A percentile compares a stretch with the other conserved stretches of the same genome.
Conservation (phyloP, 1,140 invertebrate genomes). For the Oedothorax gibbosus region DNA sequence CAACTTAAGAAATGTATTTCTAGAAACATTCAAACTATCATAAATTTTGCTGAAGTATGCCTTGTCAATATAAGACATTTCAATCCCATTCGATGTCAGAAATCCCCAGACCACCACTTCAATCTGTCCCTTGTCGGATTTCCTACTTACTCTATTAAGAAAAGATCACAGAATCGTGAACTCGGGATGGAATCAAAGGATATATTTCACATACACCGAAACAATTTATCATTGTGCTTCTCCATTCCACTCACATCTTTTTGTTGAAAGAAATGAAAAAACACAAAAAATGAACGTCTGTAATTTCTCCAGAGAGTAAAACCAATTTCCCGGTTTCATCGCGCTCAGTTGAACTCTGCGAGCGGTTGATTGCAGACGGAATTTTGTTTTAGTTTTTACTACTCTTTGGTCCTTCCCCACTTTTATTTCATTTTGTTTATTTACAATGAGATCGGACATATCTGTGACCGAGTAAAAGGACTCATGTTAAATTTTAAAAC, state of each 20-base stretch:
- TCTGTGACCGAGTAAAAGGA: background rate
- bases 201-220: constrained; percentile 31
- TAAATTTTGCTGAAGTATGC: no score
- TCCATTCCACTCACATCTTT: constrained; percentile 39
- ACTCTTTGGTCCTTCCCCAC: background rate
- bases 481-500: no score
- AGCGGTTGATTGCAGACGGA: constrained; percentile 41
- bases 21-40: no score
- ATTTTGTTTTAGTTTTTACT: constrained; percentile 7
- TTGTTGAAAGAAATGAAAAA: constrained; percentile 19
- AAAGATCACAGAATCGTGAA: constrained; percentile 13
- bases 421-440: constrained; percentile 56
- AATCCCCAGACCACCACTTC: no score
- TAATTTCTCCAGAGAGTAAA: constrained; percentile 53
- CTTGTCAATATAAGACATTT: no score
- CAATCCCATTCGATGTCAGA: no score
- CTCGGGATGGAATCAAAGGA: background rate
- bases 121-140: no score
- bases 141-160: constrained; percentile 1
- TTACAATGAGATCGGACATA: constrained; percentile 25
- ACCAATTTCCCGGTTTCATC: constrained; percentile 39
- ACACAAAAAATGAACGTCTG: constrained; percentile 26
- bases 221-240: constrained; percentile 47
- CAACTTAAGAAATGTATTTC: no score
- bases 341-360: constrained; percentile 50